Evolutionary conservation across 2,888 invertebrate genomes (phyloP).

Genomic region (Amiota communis): DNA sequence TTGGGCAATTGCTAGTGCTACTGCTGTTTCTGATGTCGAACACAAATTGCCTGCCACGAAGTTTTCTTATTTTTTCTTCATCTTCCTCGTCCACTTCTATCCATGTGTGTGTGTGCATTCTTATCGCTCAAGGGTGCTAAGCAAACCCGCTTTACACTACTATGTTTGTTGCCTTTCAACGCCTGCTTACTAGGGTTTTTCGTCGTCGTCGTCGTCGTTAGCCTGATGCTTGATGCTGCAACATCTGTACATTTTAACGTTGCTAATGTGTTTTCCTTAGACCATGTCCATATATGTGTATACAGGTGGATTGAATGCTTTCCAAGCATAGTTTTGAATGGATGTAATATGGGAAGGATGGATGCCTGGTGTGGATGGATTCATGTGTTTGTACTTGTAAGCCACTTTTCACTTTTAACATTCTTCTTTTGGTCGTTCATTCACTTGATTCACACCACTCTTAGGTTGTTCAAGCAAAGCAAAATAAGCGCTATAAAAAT

Average conservation of each 20-base stretch:
- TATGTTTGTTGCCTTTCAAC: too few species aligned
- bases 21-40: conserved; percentile 7
- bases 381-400: conserved; percentile 15
- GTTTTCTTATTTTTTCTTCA: too few species aligned
- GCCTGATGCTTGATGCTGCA: neutral
- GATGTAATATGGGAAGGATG: neutral
- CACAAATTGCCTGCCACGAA: conserved; percentile 12
- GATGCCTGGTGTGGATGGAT: neutral
- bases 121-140: conserved; percentile 22
- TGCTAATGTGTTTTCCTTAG: conserved; percentile 23
- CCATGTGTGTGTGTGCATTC: conserved; percentile 1
- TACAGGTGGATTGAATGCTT: neutral
- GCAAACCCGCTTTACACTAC: too few species aligned
- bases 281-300: neutral
- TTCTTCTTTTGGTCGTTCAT: neutral
- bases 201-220: too few species aligned
- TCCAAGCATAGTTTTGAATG: too few species aligned
- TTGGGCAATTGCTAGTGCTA: neutral
- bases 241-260: conserved; percentile 11
- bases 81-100: conserved; percentile 1
- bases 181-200: too few species aligned
- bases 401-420: neutral
- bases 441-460: neutral
- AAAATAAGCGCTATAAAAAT: conserved; percentile 17
- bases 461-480: neutral